These are phyloP conservation scores for Aphodius granarius DNA, from an alignment of 2,888 invertebrate species.

Conservation along the genomic window DNA sequence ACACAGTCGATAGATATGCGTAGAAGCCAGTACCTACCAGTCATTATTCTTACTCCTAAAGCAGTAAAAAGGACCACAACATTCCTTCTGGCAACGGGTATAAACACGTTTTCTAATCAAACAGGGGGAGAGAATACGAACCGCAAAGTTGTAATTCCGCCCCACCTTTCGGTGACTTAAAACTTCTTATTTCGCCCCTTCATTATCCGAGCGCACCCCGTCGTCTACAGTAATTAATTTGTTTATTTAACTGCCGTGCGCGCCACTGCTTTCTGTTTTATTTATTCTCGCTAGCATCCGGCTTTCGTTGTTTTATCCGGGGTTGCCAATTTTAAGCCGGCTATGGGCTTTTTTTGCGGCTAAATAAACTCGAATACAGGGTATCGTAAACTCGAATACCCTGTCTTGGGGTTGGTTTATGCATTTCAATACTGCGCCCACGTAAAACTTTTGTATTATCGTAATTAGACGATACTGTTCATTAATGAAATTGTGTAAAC, in stretches of 20 bases:
- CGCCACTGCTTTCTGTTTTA: neutral
- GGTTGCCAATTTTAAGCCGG: neutral
- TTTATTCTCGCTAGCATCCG: neutral
- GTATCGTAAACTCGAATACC: too few species aligned
- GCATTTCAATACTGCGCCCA: neutral
- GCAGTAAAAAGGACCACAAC: too few species aligned
- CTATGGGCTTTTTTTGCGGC: neutral
- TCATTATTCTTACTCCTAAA: too few species aligned
- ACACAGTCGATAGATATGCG: too few species aligned
- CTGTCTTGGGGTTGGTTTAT: neutral
- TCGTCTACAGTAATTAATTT: neutral
- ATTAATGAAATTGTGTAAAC: neutral
- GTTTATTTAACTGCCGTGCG: neutral
- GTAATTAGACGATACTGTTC: neutral
- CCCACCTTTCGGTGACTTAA: neutral
- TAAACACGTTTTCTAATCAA: too few species aligned
- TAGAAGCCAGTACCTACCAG: too few species aligned
- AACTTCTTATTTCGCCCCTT: neutral
- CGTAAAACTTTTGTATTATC: neutral
- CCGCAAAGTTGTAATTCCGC: neutral
- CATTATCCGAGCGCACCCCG: neutral
- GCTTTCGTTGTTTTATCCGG: neutral
- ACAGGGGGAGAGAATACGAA: neutral
- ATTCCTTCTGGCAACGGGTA: too few species aligned
- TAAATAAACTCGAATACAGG: neutral